These are phyloP conservation scores for Empis livida DNA, from an alignment of 2,888 invertebrate species.

Conservation along the genomic window DNA sequence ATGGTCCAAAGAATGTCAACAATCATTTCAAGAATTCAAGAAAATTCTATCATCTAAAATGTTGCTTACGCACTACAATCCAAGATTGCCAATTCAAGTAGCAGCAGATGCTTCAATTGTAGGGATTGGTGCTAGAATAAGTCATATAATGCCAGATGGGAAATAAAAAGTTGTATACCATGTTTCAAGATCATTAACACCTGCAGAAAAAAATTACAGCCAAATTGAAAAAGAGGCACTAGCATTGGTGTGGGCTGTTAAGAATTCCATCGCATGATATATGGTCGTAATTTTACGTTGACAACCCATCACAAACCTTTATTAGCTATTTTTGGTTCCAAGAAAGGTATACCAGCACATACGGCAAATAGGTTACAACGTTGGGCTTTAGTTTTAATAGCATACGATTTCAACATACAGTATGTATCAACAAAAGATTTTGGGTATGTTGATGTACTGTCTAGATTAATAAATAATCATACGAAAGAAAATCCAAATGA, in stretches of 20 bases:
- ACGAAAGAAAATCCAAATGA: conserved; percentile 1
- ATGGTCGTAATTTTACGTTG: conserved; percentile 10
- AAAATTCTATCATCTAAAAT: conserved; percentile 7
- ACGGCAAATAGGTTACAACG: conserved; percentile 15
- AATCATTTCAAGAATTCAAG: conserved; percentile 12
- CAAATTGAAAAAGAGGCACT: conserved; percentile 10
- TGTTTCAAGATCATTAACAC: conserved; percentile 7
- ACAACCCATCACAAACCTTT: conserved; percentile 31
- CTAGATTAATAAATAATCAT: conserved; percentile 10
- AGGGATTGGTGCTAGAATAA: conserved; percentile 8
- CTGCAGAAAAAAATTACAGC: conserved; percentile 9
- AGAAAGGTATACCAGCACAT: conserved; percentile 18
- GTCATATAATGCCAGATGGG: conserved; percentile 9
- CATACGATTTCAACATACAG: conserved; percentile 13
- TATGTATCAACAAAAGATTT: conserved; percentile 12
- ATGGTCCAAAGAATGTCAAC: conserved; percentile 9
- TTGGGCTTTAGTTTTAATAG: conserved; percentile 17
- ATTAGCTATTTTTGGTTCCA: conserved; percentile 21
- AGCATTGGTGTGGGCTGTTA: conserved; percentile 11
- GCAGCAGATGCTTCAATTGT: conserved; percentile 9
- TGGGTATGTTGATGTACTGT: conserved; percentile 13
- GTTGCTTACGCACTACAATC: conserved; percentile 9
- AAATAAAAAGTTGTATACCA: conserved; percentile 9
- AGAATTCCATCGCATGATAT: conserved; percentile 9
- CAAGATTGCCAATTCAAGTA: conserved; percentile 5